phyloP scores from a whole-genome alignment of 2,888 invertebrate species.

The Cheilosia scutellata region DNA sequence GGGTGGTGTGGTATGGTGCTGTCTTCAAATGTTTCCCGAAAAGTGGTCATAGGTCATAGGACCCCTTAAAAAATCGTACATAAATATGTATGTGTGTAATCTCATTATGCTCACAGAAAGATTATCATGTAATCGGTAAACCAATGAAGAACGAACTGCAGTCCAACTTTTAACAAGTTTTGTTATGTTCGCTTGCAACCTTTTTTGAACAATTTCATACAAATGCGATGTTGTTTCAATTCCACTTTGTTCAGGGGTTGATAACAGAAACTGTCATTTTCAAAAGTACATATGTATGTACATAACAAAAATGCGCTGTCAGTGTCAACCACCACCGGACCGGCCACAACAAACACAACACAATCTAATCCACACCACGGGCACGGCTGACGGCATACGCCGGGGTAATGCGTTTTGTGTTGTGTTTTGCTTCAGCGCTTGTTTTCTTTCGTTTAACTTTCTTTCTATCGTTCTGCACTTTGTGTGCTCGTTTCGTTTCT shows the following conservation, averaged over 20 bases:
- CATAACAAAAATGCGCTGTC: background rate
- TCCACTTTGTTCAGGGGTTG: conserved; percentile 37
- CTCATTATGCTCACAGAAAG: no score
- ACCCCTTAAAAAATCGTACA: no score
- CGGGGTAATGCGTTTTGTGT: conserved; percentile 26
- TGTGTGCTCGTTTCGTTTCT: conserved; percentile 33
- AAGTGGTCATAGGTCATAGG: no score
- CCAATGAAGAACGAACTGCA: background rate
- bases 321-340: background rate
- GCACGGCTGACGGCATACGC: background rate
- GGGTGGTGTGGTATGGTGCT: no score
- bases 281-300: no score
- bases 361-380: background rate
- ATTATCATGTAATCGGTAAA: background rate
- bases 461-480: conserved; percentile 49
- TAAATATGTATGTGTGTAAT: no score
- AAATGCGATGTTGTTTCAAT: conserved; percentile 25
- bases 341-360: background rate
- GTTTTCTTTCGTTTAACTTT: conserved; percentile 11
- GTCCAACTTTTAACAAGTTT: conserved; percentile 31
- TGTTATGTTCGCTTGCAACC: conserved; percentile 59
- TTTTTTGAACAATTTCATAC: background rate
- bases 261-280: background rate
- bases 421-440: conserved; percentile 46
- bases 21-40: no score